Percentiles rank a stretch among this genome's conserved stretches.
These are phyloP conservation scores for Ursus arctos DNA, from an alignment of 2,113 vertebrate species.

Conservation along the genomic window DNA sequence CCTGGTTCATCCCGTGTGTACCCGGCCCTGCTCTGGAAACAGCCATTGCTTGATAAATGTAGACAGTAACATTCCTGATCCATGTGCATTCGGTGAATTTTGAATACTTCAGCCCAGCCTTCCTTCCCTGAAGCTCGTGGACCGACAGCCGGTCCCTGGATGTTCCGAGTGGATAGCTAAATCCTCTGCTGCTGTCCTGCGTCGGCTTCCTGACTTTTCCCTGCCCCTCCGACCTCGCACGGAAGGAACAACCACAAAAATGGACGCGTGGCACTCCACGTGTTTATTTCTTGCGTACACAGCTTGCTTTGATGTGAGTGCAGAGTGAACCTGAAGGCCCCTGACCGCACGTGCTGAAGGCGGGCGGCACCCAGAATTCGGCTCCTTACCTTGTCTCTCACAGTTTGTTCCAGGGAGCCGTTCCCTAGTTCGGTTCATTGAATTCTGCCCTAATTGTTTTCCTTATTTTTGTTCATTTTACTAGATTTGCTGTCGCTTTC, in stretches of 20 bases:
- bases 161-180: too few relatives aligned
- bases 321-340: background rate
- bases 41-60: background rate
- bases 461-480: constrained; percentile 53
- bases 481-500: constrained; percentile 97
- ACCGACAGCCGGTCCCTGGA: fast-evolving
- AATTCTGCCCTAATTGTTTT: constrained; percentile 66
- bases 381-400: background rate
- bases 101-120: fast-evolving
- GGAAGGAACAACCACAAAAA: background rate
- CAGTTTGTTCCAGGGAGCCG: background rate
- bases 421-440: background rate
- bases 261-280: background rate
- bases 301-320: background rate
- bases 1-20: background rate
- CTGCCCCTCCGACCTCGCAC: background rate
- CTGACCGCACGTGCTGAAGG: background rate
- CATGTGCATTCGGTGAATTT: fast-evolving
- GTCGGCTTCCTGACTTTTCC: background rate
- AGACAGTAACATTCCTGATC: fast-evolving
- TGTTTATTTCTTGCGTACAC: background rate
- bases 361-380: background rate
- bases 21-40: background rate
- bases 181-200: too few relatives aligned
- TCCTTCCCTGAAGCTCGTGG: background rate